phyloP scores from a whole-genome alignment of 2,888 invertebrate genomes.

The Ophion slaviceki region DNA sequence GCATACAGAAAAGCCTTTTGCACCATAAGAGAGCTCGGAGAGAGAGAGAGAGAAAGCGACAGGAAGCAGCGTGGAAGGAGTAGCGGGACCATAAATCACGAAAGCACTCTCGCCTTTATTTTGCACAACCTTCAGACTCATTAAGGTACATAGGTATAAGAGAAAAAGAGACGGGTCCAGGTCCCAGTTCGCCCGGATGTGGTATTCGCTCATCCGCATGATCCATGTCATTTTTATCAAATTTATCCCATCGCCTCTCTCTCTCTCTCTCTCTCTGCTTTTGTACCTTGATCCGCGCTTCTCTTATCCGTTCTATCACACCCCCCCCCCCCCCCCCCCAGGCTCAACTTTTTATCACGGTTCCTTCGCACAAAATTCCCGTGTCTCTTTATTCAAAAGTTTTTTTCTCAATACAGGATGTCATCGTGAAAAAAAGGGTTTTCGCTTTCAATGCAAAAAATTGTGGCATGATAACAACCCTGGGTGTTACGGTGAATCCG shows the following conservation, averaged over 20 bases:
- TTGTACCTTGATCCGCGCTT: neutral
- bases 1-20: constrained; percentile 58
- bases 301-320: neutral
- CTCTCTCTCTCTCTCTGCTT: constrained; percentile 17
- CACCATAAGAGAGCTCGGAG: constrained; percentile 33
- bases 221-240: constrained; percentile 55
- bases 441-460: too few species aligned
- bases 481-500: too few species aligned
- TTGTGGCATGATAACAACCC: too few species aligned
- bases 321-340: neutral
- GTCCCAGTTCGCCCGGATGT: constrained; percentile 51
- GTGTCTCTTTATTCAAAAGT: too few species aligned
- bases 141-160: constrained; percentile 62
- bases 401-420: too few species aligned
- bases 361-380: neutral
- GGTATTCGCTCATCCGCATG: constrained; percentile 62
- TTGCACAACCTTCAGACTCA: constrained; percentile 67
- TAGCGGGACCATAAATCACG: constrained; percentile 64
- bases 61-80: constrained; percentile 35
- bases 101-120: constrained; percentile 66
- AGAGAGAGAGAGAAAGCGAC: constrained; percentile 22
- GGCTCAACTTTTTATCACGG: constrained; percentile 41
- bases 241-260: neutral
- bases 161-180: constrained; percentile 40
- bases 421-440: too few species aligned